Evolutionary conservation across 2,888 invertebrate genomes (phyloP).

Genomic region (Ischnura elegans): DNA sequence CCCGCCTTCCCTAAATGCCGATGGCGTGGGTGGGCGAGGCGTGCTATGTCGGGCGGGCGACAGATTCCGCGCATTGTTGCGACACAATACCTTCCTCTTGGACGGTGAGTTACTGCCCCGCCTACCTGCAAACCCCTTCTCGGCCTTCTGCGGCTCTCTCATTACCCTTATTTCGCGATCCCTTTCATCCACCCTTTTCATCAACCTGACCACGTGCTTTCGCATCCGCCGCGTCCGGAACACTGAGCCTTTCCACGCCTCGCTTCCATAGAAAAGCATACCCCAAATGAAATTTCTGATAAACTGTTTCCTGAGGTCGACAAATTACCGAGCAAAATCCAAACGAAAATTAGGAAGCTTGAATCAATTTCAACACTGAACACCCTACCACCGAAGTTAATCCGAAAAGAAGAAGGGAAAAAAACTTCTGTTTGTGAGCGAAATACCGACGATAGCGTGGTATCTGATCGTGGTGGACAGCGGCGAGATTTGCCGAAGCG

Average conservation of each 20-base stretch:
- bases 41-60: background rate
- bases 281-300: no score
- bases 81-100: background rate
- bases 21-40: background rate
- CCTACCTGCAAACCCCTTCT: background rate
- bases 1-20: background rate
- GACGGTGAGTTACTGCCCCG: constrained; percentile 15
- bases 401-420: no score
- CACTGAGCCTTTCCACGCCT: no score
- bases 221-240: background rate
- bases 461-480: background rate
- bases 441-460: background rate
- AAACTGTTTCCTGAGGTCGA: no score
- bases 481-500: background rate
- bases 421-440: no score
- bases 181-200: background rate
- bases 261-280: no score
- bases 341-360: no score
- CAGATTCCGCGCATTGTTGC: constrained; percentile 26
- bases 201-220: background rate
- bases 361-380: no score
- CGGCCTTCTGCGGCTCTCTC: background rate
- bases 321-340: no score
- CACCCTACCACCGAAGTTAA: no score
- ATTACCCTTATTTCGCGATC: background rate